These are phyloP conservation scores for Mamestra configurata DNA, from an alignment of 1,140 invertebrate genomes.

Conservation along the genomic window DNA sequence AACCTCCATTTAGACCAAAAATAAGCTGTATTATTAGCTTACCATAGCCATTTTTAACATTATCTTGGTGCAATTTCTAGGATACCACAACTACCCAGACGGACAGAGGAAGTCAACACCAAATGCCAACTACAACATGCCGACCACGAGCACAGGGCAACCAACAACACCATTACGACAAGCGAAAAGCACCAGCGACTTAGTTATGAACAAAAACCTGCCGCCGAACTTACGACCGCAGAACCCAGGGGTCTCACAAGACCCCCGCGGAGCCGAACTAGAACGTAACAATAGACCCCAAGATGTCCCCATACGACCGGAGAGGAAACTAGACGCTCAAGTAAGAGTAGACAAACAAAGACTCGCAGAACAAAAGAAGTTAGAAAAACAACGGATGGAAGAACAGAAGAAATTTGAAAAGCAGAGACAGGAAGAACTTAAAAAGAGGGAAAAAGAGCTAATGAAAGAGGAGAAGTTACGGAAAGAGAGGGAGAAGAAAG, in stretches of 20 bases:
- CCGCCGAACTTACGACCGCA: conserved; percentile 55
- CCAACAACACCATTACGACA: conserved; percentile 50
- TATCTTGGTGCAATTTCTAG: conserved; percentile 58
- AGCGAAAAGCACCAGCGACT: conserved; percentile 72
- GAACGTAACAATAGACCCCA: conserved; percentile 1
- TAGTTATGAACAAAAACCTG: conserved; percentile 55
- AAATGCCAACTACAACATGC: conserved; percentile 22
- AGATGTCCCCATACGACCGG: conserved; percentile 23
- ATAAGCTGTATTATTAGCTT: no score
- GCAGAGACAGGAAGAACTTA: conserved; percentile 67
- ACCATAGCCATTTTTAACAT: background rate
- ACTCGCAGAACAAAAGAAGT: conserved; percentile 52
- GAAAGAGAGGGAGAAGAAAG: conserved; percentile 67
- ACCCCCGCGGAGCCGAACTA: conserved; percentile 55
- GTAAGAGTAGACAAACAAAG: conserved; percentile 60
- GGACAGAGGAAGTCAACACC: conserved; percentile 65
- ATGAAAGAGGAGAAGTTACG: conserved; percentile 72
- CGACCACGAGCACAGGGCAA: conserved; percentile 19
- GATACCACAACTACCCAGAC: conserved; percentile 53
- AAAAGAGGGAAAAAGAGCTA: conserved; percentile 71
- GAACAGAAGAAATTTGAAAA: conserved; percentile 75
- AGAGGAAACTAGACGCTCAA: conserved; percentile 45
- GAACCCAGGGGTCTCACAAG: conserved; percentile 61
- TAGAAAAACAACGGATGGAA: conserved; percentile 65
- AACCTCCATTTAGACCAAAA: no score